Evolutionary conservation across 37 sponge, comb jelly and placozoan genomes (phyloP), one percentile per base, ranked within the genome.

Genomic region (Chondrosia reniformis): DNA sequence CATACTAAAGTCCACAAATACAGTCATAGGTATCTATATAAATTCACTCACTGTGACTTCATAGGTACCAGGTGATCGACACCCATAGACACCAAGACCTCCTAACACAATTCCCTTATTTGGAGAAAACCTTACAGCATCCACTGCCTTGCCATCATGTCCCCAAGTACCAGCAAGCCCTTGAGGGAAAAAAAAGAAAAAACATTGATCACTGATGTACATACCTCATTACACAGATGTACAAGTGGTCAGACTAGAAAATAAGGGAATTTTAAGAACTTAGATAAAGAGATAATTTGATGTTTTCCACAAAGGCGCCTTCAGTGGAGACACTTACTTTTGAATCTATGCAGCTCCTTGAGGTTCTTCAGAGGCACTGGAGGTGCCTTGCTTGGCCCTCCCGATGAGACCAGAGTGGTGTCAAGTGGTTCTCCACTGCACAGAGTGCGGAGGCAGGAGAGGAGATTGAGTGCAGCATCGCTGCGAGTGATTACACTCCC

Each of bases 31-130:
- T n/a, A n/a, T n/a, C n/a, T n/a, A n/a, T n/a, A n/a, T n/a, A n/a
- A n/a, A 13, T 6, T 6, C 17, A 59, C 61, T 59, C 45, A 64
- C 80, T 30, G 32, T 66, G 46, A 79, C 32, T 12, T 27, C 41
- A n/a, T 45, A 64, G 31, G 39, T 79, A n/a, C 46, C 67, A 0
- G 67, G 37, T 45, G 80, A 62, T 33, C 91, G 82, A 0, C 90
- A 87, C 27, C 87, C 94, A 77, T 78, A 95, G 46, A 96, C 71
- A 0, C 96, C 95, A 36, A 88, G 67, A 33, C 99, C 99, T 56
- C 86, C 88, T 1, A 98, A 79, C 5, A 95, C 45, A 30, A 98
- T 74, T 46, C 95, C 91, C 9, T 85, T 76, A 65, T 90, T 88
- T 0, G 80, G 54, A 22, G 66, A 61, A 87, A 98, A 92, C 22